phyloP scores from a whole-genome alignment of 2,797 vertebrate species.

The Acanthopagrus latus region DNA sequence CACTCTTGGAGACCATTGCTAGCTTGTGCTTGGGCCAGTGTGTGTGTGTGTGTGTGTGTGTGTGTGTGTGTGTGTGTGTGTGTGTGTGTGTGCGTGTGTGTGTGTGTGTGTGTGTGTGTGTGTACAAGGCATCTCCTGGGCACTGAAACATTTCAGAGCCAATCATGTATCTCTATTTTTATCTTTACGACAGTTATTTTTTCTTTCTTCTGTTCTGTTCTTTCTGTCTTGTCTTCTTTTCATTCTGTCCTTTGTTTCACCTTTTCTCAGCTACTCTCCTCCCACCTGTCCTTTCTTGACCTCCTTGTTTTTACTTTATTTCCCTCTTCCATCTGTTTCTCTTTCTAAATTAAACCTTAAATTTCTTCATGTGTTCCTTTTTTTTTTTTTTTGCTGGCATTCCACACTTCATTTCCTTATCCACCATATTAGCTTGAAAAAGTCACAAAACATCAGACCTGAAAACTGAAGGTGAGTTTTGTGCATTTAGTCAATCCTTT shows the following conservation, averaged over 20 bases:
- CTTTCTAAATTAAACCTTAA: background rate
- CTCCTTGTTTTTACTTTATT: background rate
- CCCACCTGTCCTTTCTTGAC: background rate
- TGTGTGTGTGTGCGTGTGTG: slow-evolving; percentile 60
- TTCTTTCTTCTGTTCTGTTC: background rate
- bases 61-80: slow-evolving; percentile 39
- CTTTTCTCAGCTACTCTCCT: slow-evolving; percentile 1
- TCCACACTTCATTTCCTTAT: background rate
- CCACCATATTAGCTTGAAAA: background rate
- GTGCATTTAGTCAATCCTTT: background rate
- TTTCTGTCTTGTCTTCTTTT: background rate
- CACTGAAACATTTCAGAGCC: slow-evolving; percentile 65
- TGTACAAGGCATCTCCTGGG: slow-evolving; percentile 48
- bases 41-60: slow-evolving; percentile 26
- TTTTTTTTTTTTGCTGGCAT: background rate
- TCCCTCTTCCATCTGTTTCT: background rate
- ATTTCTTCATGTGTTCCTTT: background rate
- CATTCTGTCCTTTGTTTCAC: slow-evolving; percentile 38
- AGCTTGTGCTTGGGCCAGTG: slow-evolving; percentile 27
- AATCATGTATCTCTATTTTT: slow-evolving; percentile 62
- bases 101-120: slow-evolving; percentile 39
- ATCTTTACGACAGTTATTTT: slow-evolving; percentile 31
- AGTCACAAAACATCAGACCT: background rate
- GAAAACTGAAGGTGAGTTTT: background rate
- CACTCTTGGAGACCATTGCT: no score